Percentiles rank a stretch among this genome's conserved stretches.
phyloP scores from a whole-genome alignment of 2,797 vertebrate species.

The Australoheros facetus region DNA sequence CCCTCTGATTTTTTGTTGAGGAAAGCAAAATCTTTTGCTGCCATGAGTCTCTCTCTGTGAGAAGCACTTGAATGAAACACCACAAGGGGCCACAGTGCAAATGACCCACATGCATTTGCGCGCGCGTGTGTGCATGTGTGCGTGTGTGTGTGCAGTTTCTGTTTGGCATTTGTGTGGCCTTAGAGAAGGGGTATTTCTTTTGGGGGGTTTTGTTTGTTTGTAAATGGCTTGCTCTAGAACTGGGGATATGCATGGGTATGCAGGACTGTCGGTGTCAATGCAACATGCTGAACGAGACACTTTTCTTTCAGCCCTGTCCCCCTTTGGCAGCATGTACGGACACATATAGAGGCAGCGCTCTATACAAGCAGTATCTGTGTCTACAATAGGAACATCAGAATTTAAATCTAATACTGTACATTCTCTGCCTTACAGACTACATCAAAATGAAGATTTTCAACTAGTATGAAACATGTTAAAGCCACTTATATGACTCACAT shows the following conservation, averaged over 20 bases:
- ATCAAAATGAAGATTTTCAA: not conserved
- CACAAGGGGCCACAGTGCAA: conserved; percentile 50
- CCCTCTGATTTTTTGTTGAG: conserved; percentile 78
- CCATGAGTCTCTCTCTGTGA: conserved; percentile 53
- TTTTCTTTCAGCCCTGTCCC: conserved; percentile 73
- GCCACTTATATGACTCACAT: not conserved
- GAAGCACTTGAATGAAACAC: conserved; percentile 66
- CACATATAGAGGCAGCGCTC: conserved; percentile 55
- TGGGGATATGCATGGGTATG: conserved; percentile 80
- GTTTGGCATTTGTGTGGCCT: not conserved
- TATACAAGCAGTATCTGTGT: conserved; percentile 13
- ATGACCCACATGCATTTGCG: conserved; percentile 52
- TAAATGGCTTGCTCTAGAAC: conserved; percentile 77
- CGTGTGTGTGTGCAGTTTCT: not conserved
- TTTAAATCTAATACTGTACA: not conserved
- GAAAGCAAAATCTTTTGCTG: conserved; percentile 80
- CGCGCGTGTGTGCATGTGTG: conserved; percentile 10
- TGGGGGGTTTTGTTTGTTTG: conserved; percentile 70
- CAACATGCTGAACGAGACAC: conserved; percentile 81
- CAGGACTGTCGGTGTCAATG: conserved; percentile 75
- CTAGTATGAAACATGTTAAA: not conserved
- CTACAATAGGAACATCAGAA: conserved; percentile 9
- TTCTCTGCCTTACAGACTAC: not conserved
- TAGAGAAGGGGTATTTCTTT: not conserved
- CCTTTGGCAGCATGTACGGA: conserved; percentile 28